phyloP scores from a whole-genome alignment of 2,888 invertebrate genomes.

The Watsonalla binaria region DNA sequence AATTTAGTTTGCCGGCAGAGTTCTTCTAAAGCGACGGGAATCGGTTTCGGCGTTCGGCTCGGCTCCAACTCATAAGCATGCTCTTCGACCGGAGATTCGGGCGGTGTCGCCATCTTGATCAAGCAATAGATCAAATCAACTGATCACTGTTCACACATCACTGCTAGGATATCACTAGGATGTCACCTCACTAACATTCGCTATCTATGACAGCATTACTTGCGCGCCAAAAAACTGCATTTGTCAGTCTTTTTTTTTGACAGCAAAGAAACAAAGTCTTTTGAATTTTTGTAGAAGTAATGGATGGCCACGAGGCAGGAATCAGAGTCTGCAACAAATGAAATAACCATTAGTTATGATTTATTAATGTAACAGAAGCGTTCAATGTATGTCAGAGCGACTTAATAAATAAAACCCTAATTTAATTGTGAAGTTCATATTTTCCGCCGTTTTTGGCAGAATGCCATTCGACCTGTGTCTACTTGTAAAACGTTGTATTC shows the following conservation, averaged over 20 bases:
- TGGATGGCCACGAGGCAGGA: slow-evolving; percentile 46
- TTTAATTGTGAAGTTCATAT: slow-evolving; percentile 14
- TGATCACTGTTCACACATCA: slow-evolving; percentile 9
- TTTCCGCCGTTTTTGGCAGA: slow-evolving; percentile 12
- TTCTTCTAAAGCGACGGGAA: slow-evolving; percentile 93
- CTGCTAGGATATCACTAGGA: slow-evolving; percentile 1
- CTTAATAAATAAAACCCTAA: slow-evolving; percentile 13
- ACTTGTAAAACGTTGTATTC: background rate
- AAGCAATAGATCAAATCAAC: slow-evolving; percentile 1
- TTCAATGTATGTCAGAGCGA: slow-evolving; percentile 3
- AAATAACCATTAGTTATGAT: slow-evolving; percentile 4
- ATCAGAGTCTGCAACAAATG: slow-evolving; percentile 42
- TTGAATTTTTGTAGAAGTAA: slow-evolving; percentile 6
- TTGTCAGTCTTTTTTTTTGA: slow-evolving; percentile 9
- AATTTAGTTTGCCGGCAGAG: slow-evolving; percentile 96
- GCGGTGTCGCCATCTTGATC: slow-evolving; percentile 87
- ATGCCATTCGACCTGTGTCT: slow-evolving; percentile 12
- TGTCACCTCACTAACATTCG: background rate
- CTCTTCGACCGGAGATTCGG: slow-evolving; percentile 92
- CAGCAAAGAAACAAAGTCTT: slow-evolving; percentile 1
- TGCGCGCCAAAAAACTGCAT: slow-evolving; percentile 11
- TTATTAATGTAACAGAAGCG: slow-evolving; percentile 4
- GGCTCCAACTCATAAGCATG: slow-evolving; percentile 92
- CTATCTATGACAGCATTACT: slow-evolving; percentile 13
- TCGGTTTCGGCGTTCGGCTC: slow-evolving; percentile 86